A percentile compares a stretch with the other conserved stretches of the same genome.
phyloP scores from a whole-genome alignment of 2,113 vertebrate species.

The Leptocoma aspasia region DNA sequence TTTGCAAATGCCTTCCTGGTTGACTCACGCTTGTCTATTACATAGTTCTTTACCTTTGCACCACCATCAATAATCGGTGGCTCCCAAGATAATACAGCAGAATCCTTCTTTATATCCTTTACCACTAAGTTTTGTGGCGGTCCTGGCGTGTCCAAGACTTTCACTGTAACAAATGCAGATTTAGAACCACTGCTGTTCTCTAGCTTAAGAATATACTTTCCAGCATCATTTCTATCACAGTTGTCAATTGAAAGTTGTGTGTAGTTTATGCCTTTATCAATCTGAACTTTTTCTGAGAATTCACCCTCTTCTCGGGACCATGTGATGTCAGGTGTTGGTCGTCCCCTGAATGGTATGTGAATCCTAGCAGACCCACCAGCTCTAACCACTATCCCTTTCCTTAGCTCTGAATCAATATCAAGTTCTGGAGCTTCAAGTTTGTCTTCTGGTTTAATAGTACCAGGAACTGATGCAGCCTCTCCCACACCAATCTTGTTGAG shows the following conservation, averaged over 20 bases:
- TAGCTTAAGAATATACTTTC: conserved; percentile 90
- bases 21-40: conserved; percentile 96
- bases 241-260: conserved; percentile 92
- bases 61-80: conserved; percentile 94
- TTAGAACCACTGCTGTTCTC: conserved; percentile 93
- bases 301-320: conserved; percentile 94
- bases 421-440: conserved; percentile 93
- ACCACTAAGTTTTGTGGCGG: conserved; percentile 86
- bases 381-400: conserved; percentile 91
- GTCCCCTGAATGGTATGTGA: conserved; percentile 91
- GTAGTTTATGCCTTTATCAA: conserved; percentile 85
- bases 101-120: conserved; percentile 91
- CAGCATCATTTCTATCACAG: conserved; percentile 94
- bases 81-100: conserved; percentile 89
- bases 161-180: conserved; percentile 94
- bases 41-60: conserved; percentile 91
- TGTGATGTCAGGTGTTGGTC: conserved; percentile 88
- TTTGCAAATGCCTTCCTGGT: conserved; percentile 92
- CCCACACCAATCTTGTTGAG: conserved; percentile 94
- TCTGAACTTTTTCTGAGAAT: conserved; percentile 87
- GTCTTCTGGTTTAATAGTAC: conserved; percentile 90
- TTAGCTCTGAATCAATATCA: conserved; percentile 91
- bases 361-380: conserved; percentile 91
- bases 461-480: conserved; percentile 84
- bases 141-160: conserved; percentile 94